Evolutionary conservation across 2,888 invertebrate species (phyloP).

Genomic region (Frankliniella intonsa): DNA sequence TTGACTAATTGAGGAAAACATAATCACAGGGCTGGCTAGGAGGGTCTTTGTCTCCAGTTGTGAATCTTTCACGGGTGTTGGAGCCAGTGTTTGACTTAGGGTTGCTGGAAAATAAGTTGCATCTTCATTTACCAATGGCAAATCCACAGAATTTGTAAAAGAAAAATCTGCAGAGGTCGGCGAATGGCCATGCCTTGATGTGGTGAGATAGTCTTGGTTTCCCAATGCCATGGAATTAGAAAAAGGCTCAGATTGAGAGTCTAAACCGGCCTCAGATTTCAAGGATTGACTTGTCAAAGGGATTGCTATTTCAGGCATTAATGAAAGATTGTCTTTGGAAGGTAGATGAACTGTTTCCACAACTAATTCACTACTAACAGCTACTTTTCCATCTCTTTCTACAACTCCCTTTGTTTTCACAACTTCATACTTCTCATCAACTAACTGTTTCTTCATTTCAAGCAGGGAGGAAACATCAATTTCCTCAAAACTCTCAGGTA

Average conservation of each 20-base stretch:
- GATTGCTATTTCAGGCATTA: not conserved
- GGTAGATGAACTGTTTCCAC: not conserved
- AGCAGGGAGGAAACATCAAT: not conserved
- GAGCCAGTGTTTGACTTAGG: not conserved
- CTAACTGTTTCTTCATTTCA: not conserved
- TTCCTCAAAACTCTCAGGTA: not conserved
- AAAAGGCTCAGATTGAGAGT: not conserved
- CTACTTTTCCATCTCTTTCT: not conserved
- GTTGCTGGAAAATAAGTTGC: too few species aligned
- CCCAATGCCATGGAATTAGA: not conserved
- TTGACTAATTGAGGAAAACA: not conserved
- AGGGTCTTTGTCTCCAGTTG: not conserved
- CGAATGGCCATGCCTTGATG: not conserved
- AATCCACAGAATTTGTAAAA: not conserved
- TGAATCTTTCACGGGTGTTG: not conserved
- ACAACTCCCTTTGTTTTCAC: not conserved
- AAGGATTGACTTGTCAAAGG: not conserved
- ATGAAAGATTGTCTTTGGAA: not conserved
- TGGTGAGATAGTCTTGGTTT: not conserved
- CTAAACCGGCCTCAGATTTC: not conserved
- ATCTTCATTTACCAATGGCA: not conserved
- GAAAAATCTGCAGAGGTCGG: not conserved
- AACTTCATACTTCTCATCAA: not conserved
- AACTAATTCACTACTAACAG: not conserved
- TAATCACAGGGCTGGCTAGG: not conserved